Percentiles rank a stretch among this genome's conserved stretches.
phyloP scores from a whole-genome alignment of 2,888 invertebrate genomes.

The Tachina grossa region DNA sequence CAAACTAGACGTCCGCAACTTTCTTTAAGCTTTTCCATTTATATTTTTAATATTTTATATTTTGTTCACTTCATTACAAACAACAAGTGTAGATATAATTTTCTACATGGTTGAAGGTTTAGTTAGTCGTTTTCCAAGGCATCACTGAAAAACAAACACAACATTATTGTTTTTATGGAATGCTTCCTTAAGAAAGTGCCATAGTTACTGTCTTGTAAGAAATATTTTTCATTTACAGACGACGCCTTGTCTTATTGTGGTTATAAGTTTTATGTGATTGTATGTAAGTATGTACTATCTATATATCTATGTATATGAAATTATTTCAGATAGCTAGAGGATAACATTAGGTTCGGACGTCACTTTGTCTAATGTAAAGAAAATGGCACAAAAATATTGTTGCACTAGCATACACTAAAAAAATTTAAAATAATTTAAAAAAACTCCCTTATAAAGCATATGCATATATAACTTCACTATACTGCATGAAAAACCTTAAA shows the following conservation, averaged over 20 bases:
- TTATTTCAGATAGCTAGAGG: constrained; percentile 15
- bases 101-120: constrained; percentile 60
- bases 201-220: constrained; percentile 22
- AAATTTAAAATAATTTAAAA: neutral
- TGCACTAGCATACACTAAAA: constrained; percentile 23
- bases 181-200: neutral
- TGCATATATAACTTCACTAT: too few species aligned
- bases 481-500: too few species aligned
- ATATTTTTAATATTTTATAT: neutral
- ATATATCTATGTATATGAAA: too few species aligned
- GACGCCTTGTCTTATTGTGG: constrained; percentile 58
- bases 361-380: constrained; percentile 47
- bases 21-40: neutral
- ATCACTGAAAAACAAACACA: constrained; percentile 52
- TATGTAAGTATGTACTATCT: neutral
- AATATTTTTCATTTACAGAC: constrained; percentile 30
- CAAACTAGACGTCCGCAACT: constrained; percentile 34
- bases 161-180: constrained; percentile 26
- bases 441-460: neutral
- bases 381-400: constrained; percentile 5
- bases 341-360: constrained; percentile 36
- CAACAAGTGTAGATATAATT: constrained; percentile 37
- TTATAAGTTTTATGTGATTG: constrained; percentile 9
- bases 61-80: neutral
- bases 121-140: constrained; percentile 55